These are phyloP conservation scores for Lasius platythorax DNA, from an alignment of 2,888 invertebrate species.

Conservation along the genomic window DNA sequence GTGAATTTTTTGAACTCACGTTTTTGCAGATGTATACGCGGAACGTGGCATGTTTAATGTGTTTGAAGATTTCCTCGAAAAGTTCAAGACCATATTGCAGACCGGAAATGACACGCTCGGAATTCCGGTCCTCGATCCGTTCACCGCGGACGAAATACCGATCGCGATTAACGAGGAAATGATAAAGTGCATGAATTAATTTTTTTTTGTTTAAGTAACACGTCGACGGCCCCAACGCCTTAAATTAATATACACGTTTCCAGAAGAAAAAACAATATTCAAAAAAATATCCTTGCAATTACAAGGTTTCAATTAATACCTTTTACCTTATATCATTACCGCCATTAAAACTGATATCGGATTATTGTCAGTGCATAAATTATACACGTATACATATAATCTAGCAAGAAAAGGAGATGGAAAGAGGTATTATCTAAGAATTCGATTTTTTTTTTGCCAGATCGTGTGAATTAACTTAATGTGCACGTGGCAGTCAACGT, in stretches of 20 bases:
- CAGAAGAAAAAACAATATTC: background rate
- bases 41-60: background rate
- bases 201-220: background rate
- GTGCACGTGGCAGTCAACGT: background rate
- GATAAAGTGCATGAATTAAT: constrained; percentile 53
- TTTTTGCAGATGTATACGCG: background rate
- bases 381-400: too few relatives aligned
- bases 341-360: background rate
- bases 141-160: background rate
- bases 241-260: background rate
- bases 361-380: background rate
- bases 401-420: too few relatives aligned
- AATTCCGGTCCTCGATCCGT: constrained; percentile 79
- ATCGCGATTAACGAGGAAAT: constrained; percentile 43
- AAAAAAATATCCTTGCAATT: background rate
- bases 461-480: background rate
- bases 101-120: constrained; percentile 69
- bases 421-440: too few relatives aligned
- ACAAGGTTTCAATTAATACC: background rate
- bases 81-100: constrained; percentile 59
- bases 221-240: background rate
- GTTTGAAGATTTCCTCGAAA: constrained; percentile 64
- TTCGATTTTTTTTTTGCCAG: too few relatives aligned
- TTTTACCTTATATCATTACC: background rate
- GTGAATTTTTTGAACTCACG: background rate